Percentiles rank a stretch among this genome's conserved stretches.
Conservation (phyloP, 2,797 vertebrate genomes). For the Lepus oiostolus region DNA sequence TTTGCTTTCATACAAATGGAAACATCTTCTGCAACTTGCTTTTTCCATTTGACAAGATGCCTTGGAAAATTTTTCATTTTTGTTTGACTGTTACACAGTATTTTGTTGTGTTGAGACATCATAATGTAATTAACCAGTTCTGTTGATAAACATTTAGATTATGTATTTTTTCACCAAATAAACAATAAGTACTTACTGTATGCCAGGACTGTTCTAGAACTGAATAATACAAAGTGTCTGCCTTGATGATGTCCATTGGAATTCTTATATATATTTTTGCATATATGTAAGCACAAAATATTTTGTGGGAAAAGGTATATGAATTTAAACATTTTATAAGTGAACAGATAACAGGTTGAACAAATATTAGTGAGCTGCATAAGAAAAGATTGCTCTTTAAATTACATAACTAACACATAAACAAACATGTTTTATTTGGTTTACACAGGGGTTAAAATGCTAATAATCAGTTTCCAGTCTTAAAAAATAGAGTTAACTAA, state of each 20-base stretch:
- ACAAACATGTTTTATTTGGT: conserved; percentile 4
- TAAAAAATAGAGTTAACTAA: not conserved
- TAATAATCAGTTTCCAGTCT: not conserved
- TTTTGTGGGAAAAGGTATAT: not conserved
- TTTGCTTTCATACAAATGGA: conserved; percentile 33
- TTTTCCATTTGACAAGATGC: conserved; percentile 16
- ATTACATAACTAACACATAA: conserved; percentile 41
- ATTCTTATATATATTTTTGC: not conserved
- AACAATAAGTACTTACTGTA: not conserved
- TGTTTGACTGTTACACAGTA: not conserved
- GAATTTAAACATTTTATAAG: conserved; percentile 4
- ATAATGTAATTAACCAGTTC: conserved; percentile 12
- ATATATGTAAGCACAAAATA: not conserved
- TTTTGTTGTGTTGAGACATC: not conserved
- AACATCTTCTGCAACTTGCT: conserved; percentile 5
- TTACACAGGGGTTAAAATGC: not conserved
- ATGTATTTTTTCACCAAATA: not conserved
- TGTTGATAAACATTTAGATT: conserved; percentile 10
- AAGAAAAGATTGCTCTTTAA: conserved; percentile 1
- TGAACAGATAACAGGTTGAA: not conserved
- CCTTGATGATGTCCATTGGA: not conserved
- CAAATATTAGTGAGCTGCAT: not conserved
- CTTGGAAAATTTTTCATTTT: conserved; percentile 13
- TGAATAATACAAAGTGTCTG: not conserved
- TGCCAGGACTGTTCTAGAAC: not conserved